phyloP scores from a whole-genome alignment of 2,797 vertebrate genomes.

The Myotis myotis region DNA sequence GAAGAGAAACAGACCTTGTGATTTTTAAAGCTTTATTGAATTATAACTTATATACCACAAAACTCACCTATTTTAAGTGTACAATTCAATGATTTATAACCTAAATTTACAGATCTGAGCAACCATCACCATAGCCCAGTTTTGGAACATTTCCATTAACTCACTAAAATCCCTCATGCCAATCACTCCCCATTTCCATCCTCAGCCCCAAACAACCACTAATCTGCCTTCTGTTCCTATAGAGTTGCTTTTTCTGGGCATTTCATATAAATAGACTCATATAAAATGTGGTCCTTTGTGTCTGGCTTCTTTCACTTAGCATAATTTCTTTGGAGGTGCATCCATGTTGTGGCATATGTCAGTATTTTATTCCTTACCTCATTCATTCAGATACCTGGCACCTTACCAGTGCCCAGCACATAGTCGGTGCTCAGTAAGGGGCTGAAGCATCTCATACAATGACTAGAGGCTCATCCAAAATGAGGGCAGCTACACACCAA shows the following conservation, averaged over 20 bases:
- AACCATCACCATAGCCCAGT: background rate
- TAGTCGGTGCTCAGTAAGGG: background rate
- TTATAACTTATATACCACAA: background rate
- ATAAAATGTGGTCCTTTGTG: background rate
- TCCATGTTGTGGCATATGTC: background rate
- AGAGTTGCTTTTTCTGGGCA: background rate
- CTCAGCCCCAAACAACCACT: background rate
- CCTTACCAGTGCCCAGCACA: background rate
- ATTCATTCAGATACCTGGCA: background rate
- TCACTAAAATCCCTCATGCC: background rate
- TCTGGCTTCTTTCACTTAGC: background rate
- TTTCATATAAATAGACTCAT: background rate
- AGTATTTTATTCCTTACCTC: background rate
- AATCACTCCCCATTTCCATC: background rate
- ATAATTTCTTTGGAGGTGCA: background rate
- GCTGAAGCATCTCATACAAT: background rate
- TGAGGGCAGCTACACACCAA: background rate
- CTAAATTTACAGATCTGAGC: background rate
- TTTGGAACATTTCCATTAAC: background rate
- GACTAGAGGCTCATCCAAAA: background rate
- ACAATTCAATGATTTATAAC: background rate
- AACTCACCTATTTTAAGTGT: background rate
- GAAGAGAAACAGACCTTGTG: background rate
- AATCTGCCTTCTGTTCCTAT: background rate
- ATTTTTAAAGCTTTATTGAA: background rate